Evolutionary conservation across 2,888 invertebrate genomes (phyloP).

Genomic region (Drosophila eohydei): DNA sequence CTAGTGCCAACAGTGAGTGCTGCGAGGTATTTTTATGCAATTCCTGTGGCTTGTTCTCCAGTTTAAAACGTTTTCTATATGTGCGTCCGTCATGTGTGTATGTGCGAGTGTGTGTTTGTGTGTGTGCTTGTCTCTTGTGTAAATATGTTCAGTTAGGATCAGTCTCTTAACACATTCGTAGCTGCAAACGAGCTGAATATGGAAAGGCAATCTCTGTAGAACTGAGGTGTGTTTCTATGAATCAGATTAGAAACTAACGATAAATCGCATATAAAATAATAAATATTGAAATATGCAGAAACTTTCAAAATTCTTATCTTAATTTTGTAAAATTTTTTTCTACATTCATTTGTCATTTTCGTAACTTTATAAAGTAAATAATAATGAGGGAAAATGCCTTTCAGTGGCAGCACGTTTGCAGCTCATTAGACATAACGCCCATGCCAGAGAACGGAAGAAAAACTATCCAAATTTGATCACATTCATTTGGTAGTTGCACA

Average conservation of each 20-base stretch:
- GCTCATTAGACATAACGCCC: background rate
- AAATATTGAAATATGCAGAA: background rate
- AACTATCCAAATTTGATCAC: constrained; percentile 34
- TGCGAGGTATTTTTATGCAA: constrained; percentile 63
- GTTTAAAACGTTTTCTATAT: constrained; percentile 29
- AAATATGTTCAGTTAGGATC: constrained; percentile 3
- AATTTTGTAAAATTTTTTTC: background rate
- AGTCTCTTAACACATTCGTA: background rate
- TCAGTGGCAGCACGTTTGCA: constrained; percentile 30
- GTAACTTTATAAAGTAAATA: background rate
- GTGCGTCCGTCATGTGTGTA: constrained; percentile 21
- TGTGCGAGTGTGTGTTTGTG: constrained; percentile 11
- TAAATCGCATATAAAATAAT: background rate
- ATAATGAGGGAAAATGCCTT: background rate
- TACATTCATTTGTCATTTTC: background rate
- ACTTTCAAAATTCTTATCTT: background rate
- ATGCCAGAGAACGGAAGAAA: background rate
- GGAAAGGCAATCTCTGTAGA: constrained; percentile 67
- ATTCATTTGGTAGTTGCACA: constrained; percentile 51
- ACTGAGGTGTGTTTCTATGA: constrained; percentile 1
- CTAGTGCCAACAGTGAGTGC: constrained; percentile 41
- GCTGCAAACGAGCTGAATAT: constrained; percentile 44
- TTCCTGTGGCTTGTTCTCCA: constrained; percentile 46
- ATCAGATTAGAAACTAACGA: background rate
- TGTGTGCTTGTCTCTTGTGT: constrained; percentile 6